Base-by-base conservation (phyloP, 2,888 invertebrate species). In the Suillia variegata region DNA sequence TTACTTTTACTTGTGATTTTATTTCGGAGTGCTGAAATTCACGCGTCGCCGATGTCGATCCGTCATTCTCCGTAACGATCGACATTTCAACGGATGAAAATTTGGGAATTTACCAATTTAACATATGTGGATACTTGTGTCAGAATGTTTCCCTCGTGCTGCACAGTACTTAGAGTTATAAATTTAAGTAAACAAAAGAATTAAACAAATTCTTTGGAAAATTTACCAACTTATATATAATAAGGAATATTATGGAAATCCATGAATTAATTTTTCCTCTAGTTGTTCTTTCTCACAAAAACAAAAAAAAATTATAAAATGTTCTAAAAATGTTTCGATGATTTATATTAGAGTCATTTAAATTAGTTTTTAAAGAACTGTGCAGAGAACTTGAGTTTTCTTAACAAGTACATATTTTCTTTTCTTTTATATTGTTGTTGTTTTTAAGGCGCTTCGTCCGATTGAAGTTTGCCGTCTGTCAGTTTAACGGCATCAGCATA, bases 401-500 rank as follows among this genome's bases (percentile, higher is more conserved):
- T 54, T 51, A 8, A 12, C 31, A 31, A 31, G 31, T 12, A 31
- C 12, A 31, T 31, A 8, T 38, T 38, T 38, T 38, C 15, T n/a
- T 38, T 10, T 38, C n/a, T 10, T 59, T 59, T 45, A 45, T 54
- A 26, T 50, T 53, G 22, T 5, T 48, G 47, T 56, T 56, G 45
- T 49, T 58, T 34, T 54, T 24, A 24, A 4, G 50, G 38, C 50
- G 21, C 54, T 17, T 45, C 4, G 18, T 13, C 18, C 75, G 70
- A 75, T 75, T 75, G 75, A 75, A 77, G 75, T 77, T 75, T 67
- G 76, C 68, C 75, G 77, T 75, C 76, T 73, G 73, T 74, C 67
- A 70, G 66, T 68, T 68, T 73, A 69, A 70, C 73, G 71, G 69
- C 74, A 77, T 74, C 77, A 74, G 70, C 73, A n/a, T n/a, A 74